Evolutionary conservation across 2,113 vertebrate species (phyloP).

Genomic region (Malurus alboscapulatus): DNA sequence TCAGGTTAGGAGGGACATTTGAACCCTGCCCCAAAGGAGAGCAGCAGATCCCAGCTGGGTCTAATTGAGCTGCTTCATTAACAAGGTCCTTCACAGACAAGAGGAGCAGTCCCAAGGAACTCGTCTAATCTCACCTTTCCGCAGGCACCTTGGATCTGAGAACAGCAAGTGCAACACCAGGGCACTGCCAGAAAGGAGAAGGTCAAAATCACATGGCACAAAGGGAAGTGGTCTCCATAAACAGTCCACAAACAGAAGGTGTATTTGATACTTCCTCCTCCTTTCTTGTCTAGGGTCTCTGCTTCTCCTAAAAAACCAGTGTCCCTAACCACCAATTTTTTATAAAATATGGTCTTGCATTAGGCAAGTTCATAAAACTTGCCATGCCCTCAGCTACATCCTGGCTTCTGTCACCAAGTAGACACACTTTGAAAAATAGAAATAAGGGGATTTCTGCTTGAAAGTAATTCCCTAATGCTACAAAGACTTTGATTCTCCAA

Average conservation of each 20-base stretch:
- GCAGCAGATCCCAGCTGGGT: fast-evolving
- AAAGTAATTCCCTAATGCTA: neutral
- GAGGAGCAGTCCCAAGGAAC: neutral
- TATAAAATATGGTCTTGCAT: neutral
- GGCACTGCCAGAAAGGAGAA: neutral
- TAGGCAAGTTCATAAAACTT: neutral
- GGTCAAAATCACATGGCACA: fast-evolving
- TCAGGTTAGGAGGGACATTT: neutral
- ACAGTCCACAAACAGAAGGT: neutral
- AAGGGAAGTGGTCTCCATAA: neutral
- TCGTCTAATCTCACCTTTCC: neutral
- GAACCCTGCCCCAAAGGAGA: neutral
- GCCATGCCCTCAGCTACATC: neutral
- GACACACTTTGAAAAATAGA: neutral
- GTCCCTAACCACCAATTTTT: fast-evolving
- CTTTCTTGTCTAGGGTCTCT: neutral
- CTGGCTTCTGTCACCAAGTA: neutral
- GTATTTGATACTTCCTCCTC: neutral
- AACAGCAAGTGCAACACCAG: neutral
- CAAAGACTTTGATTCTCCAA: neutral
- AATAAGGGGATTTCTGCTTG: neutral
- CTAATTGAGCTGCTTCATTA: fast-evolving
- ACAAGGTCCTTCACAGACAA: neutral
- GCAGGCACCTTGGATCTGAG: neutral
- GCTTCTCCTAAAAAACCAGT: neutral